Evolutionary conservation across 2,888 invertebrate species (phyloP), one percentile per base, ranked within the genome.

Genomic region (Caenorhabditis uteleia): DNA sequence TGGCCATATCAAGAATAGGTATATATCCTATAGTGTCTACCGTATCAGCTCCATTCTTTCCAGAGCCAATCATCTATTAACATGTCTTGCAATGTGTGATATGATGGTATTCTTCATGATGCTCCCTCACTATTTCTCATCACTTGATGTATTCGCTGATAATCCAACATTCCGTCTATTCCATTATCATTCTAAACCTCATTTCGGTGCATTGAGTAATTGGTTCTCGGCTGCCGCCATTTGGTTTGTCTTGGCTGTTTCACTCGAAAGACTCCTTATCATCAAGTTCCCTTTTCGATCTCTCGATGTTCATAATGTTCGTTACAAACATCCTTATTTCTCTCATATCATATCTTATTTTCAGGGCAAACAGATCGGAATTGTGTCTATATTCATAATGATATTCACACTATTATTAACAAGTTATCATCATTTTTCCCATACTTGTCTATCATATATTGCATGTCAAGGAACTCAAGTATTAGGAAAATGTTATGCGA

Each of bases 151-250:
- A 18, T 60, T 73, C 38, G 34, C 67, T 20, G 29, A 48, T 16
- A 56, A 55, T n/a, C 46, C 59, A 21, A 38, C 51, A 2, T 72
- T 72, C 50, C 69, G 75, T 49, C 50, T 62, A 14, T 72, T 74
- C 45, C 60, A 70, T 38, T 73, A 65, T 58, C 55, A 66, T 43
- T 66, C 70, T 34, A 73, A 73, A 58, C 65, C 62, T 34, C 64
- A 68, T 47, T 68, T 73, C 45, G 73, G 68, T 14, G 74, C 74
- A 25, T 43, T 75, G 39, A 65, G 58, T 31, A 76, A 76, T 50
- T 76, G 76, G 76, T 74, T 74, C 50, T 68, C 71, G n/a, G 74
- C 74, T 10, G 72, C 76, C 0, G 74, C 76, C n/a, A 71, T 76
- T 48, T 76, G 76, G 75, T 74, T 76, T 40, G 74, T 76, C 16